Conservation (phyloP, 2,888 invertebrate genomes). For the Limnephilus auricula region DNA sequence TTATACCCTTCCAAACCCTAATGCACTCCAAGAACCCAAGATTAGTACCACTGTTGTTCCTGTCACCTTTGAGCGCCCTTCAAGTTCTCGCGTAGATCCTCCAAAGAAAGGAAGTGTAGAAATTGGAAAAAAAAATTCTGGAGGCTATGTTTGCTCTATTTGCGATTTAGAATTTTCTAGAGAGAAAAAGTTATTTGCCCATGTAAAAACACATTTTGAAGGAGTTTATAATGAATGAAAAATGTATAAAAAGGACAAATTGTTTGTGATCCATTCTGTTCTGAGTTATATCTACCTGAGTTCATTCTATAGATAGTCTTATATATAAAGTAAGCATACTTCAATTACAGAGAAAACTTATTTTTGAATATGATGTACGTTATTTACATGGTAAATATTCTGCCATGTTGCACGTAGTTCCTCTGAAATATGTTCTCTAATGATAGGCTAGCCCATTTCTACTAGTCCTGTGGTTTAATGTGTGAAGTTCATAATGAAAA, state of each 20-base stretch:
- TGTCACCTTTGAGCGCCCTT: slow-evolving; percentile 63
- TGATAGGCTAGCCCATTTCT: not conserved
- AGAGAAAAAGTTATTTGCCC: slow-evolving; percentile 74
- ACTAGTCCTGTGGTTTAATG: not conserved
- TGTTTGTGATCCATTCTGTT: not conserved
- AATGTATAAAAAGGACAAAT: not conserved
- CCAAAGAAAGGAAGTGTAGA: not conserved
- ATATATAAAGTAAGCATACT: not conserved
- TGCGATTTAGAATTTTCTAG: slow-evolving; percentile 73
- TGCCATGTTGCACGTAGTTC: not conserved
- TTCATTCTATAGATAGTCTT: not conserved
- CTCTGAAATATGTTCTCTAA: not conserved
- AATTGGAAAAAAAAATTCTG: slow-evolving; percentile 63
- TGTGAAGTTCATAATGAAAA: slow-evolving; percentile 2
- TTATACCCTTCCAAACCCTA: slow-evolving; percentile 74
- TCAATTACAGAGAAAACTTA: not conserved
- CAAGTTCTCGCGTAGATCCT: not conserved
- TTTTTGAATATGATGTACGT: not conserved
- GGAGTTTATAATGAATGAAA: slow-evolving; percentile 29
- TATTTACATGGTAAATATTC: not conserved
- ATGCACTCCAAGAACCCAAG: slow-evolving; percentile 74
- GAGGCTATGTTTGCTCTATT: slow-evolving; percentile 73
- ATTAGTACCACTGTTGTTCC: slow-evolving; percentile 73
- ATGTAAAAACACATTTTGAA: slow-evolving; percentile 70
- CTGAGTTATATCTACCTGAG: not conserved